Evolutionary conservation across 1,140 invertebrate species (phyloP), one percentile per base, ranked within the genome.

Genomic region (Meteorus sp.): DNA sequence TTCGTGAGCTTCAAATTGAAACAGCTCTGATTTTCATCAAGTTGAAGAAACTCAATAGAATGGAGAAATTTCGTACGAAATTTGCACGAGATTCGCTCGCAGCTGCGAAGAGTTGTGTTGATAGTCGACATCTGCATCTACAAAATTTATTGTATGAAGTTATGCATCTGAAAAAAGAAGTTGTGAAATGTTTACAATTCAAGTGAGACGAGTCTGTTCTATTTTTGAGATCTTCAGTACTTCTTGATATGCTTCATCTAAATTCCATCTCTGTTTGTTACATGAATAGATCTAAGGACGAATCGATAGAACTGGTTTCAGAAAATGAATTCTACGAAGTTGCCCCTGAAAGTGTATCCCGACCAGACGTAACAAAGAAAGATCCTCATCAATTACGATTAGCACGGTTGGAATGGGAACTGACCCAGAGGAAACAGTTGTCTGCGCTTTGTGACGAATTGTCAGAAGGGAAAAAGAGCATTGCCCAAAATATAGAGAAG

Each of bases 111-210:
- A 88, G 89, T 65, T 88, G 88, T 65, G 93, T 96, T 0, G 95
- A 98, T 68, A 89, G 89, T 57, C 89, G 89, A 65, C 92, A 97
- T 81, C 78, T 98, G 17, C 90, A 94, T 65, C 83, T 96, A 53
- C 94, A 98, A 77, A 98, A 98, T 81, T 81, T 98, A n/a, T 76
- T 97, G 0, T 98, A 98, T 78, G 96, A 98, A 84, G 88, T 92
- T 8, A 89, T 93, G 73, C 94, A 98, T 82, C 81, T 98, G 1
- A 89, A 94, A 61, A 94, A 94, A 67, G 95, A 98, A 85, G 93
- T 96, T 9, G 87, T 89, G 1, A 95, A 95, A 72, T 97, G 95
- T 77, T 81, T 94, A 22, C 91, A 96, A 72, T 97, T 97, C 72
- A 92, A 89, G 88, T 91, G 80, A 78, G 81, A 78, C 13, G 2